Evolutionary conservation across 2,888 invertebrate genomes (phyloP).

Genomic region (Incurvaria masculella): DNA sequence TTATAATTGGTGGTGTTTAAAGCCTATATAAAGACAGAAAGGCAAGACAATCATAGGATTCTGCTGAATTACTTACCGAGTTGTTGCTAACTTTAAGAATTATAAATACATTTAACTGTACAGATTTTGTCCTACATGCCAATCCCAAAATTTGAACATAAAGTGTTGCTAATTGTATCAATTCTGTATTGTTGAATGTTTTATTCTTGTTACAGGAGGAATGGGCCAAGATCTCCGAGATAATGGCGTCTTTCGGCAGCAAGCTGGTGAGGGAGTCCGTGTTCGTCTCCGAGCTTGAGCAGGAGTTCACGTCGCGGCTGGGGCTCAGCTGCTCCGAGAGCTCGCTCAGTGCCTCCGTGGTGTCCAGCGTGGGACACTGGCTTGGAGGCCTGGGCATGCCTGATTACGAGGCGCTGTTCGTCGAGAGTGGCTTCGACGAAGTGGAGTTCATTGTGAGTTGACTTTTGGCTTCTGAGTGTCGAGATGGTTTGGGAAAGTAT

Average conservation of each 20-base stretch:
- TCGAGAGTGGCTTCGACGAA: conserved; percentile 88
- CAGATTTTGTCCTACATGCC: too few species aligned
- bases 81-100: too few species aligned
- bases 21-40: too few species aligned
- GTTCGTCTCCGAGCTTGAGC: conserved; percentile 74
- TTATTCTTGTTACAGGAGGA: conserved; percentile 67
- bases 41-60: too few species aligned
- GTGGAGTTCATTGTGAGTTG: conserved; percentile 85
- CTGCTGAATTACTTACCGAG: too few species aligned
- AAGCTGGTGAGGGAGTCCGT: conserved; percentile 75
- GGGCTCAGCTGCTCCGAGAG: conserved; percentile 59
- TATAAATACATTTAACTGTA: too few species aligned
- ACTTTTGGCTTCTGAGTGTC: conserved; percentile 1
- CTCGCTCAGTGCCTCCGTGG: conserved; percentile 57
- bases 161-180: too few species aligned
- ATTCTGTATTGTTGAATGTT: too few species aligned
- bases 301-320: conserved; percentile 72
- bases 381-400: conserved; percentile 71
- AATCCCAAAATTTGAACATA: too few species aligned
- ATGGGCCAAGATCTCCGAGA: conserved; percentile 95
- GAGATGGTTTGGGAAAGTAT: too few species aligned
- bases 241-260: conserved; percentile 91
- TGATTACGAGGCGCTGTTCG: conserved; percentile 81
- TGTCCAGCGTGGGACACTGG: conserved; percentile 74
- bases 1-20: too few species aligned